Evolutionary conservation across 2,113 vertebrate genomes (phyloP), one percentile per base, ranked within the genome.

Genomic region (Phaethon lepturus): DNA sequence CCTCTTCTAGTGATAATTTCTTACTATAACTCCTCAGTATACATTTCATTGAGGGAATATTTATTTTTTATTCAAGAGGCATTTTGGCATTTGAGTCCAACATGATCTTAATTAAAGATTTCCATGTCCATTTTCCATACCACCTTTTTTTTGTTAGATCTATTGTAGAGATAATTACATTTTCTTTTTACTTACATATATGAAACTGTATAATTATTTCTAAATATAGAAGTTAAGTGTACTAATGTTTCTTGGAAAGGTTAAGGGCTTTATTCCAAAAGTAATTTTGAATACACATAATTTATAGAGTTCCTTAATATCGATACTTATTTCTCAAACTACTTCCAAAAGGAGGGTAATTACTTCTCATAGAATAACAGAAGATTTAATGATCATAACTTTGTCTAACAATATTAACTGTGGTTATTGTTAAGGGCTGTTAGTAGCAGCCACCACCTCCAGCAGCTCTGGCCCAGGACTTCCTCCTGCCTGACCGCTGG

Each of bases 91-190:
- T 88, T 82, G 42, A 90, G 64, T 78, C 60, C 23, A 79, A 64
- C 16, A 22, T 72, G 62, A 94, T 85, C 66, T 89, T 95, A 95
- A 87, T 97, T 95, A 76, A 96, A 96, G 66, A 8, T 1, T 96
- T 93, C 94, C 93, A 91, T 96, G 96, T 97, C 73, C 91, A 96
- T 96, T 94, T 96, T 85, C 84, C 49, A 67, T 85, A 75, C 87
- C 94, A 75, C 24, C 5, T 64, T 95, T 75, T 52, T 81, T 62
- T 89, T 91, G 94, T 94, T 95, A 95, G 52, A 78, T 91, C 69
- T 90, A 56, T 84, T 87, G 64, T 79, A 91, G 29, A 91, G 95
- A 89, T 81, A 93, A 95, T 97, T 96, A 40, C 89, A 81, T 96
- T 82, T 86, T 56, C 28, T 74, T 95, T 91, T 87, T 89, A 75